A percentile compares a stretch with the other conserved stretches of the same genome.
Evolutionary conservation across 2,888 invertebrate species (phyloP).

Genomic region (Phragmatobia fuliginosa): DNA sequence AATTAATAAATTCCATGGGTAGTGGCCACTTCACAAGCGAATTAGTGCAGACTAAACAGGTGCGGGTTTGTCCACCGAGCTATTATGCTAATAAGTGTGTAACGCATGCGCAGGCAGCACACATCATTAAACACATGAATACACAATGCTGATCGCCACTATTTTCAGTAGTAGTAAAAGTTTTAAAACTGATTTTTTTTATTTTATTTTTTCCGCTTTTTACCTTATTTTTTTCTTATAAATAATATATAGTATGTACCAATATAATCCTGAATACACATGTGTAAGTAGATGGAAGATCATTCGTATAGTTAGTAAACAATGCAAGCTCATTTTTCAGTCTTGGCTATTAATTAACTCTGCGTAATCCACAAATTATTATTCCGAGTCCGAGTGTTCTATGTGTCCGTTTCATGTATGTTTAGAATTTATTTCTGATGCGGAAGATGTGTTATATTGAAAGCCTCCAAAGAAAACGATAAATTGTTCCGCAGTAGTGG

Average conservation of each 20-base stretch:
- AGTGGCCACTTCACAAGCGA: slow-evolving; percentile 47
- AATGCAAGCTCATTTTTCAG: neutral
- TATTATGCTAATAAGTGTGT: slow-evolving; percentile 60
- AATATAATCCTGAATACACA: neutral
- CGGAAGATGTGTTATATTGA: too few species aligned
- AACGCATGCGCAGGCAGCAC: slow-evolving; percentile 49
- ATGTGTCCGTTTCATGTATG: too few species aligned
- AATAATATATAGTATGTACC: neutral
- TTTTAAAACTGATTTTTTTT: neutral
- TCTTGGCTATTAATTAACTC: neutral
- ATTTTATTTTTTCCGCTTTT: too few species aligned
- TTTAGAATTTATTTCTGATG: too few species aligned
- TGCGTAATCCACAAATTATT: too few species aligned
- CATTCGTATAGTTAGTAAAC: neutral
- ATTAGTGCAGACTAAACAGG: slow-evolving; percentile 55
- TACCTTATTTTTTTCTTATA: too few species aligned
- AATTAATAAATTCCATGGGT: slow-evolving; percentile 49
- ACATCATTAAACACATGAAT: slow-evolving; percentile 49
- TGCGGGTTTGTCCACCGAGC: slow-evolving; percentile 50
- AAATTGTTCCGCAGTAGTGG: too few species aligned
- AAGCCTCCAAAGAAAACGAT: too few species aligned
- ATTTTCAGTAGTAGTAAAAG: slow-evolving; percentile 24
- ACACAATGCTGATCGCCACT: slow-evolving; percentile 37
- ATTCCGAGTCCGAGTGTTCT: too few species aligned
- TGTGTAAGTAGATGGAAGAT: neutral